Evolutionary conservation across 2,888 invertebrate species (phyloP).

Genomic region (Chrysopilus asiliformis): DNA sequence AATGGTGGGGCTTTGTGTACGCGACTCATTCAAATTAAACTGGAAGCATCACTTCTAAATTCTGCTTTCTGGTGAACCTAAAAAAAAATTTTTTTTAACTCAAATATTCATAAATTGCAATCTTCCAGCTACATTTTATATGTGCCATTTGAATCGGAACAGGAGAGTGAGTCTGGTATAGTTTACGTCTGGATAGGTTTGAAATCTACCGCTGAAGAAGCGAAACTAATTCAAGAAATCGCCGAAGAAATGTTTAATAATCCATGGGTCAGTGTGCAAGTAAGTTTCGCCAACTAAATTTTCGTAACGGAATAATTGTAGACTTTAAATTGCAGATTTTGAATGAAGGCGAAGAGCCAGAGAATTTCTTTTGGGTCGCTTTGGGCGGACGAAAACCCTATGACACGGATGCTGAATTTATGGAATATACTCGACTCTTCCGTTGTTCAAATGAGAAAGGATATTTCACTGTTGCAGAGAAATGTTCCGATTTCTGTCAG

Average conservation of each 20-base stretch:
- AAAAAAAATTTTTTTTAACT: slow-evolving; percentile 3
- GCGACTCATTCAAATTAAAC: slow-evolving; percentile 76
- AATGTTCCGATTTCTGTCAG: slow-evolving; percentile 59
- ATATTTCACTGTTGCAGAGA: slow-evolving; percentile 97
- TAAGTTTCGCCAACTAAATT: slow-evolving; percentile 30
- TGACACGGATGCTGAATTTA: slow-evolving; percentile 78
- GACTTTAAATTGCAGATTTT: slow-evolving; percentile 44
- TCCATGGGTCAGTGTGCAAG: slow-evolving; percentile 64
- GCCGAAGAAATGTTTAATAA: slow-evolving; percentile 86
- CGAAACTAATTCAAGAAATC: slow-evolving; percentile 75
- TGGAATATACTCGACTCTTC: slow-evolving; percentile 87
- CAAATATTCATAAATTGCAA: not conserved
- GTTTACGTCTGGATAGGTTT: slow-evolving; percentile 94
- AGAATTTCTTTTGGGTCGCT: slow-evolving; percentile 98
- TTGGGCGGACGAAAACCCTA: slow-evolving; percentile 82
- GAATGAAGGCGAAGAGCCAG: slow-evolving; percentile 91
- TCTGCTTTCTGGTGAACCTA: slow-evolving; percentile 89
- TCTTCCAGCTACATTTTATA: slow-evolving; percentile 86
- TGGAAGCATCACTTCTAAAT: slow-evolving; percentile 74
- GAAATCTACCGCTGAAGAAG: slow-evolving; percentile 72
- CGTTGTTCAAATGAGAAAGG: slow-evolving; percentile 99
- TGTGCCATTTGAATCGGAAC: slow-evolving; percentile 81
- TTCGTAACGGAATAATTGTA: not conserved
- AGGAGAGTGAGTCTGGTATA: slow-evolving; percentile 65
- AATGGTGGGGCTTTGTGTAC: slow-evolving; percentile 93